Base-by-base conservation (phyloP, 2,888 invertebrate species). In the Xylophagus ater region DNA sequence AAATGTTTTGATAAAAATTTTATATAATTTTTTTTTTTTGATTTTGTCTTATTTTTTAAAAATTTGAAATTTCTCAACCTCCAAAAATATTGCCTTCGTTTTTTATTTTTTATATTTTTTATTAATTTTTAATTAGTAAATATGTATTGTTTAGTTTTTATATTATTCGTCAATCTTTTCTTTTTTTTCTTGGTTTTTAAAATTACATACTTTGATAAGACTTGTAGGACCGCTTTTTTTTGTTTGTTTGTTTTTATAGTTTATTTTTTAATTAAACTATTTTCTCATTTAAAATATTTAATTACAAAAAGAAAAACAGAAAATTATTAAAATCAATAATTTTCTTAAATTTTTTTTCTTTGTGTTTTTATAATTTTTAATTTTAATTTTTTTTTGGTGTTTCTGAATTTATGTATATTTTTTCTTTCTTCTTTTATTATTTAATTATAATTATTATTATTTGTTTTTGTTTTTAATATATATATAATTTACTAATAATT, bases 21-120 rank as follows among this genome's bases (percentile, higher is more conserved):
- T 29, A 15, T 29, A 15, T 15, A 5, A 29, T 13, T 29, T 29
- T 29, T 29, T 29, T 10, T 29, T 10, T 29, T 30, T 14, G n/a
- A n/a, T 33, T 33, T 19, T 6, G 17, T 33, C 5, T 33, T 12
- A 12, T 21, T 34, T 23, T 7, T 13, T 8, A 23, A 12, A 23
- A 23, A 42, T 44, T 45, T 47, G 46, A 46, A 48, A 50, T 51
- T 48, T 40, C 42, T 55, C 52, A 54, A 54, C 53, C 53, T 55
- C 48, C 48, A 51, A 52, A 55, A 53, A 53, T 56, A 55, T 55
- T 56, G 53, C 55, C 54, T 49, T 52, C 48, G 49, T 51, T 48
- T 26, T 24, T 26, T 41, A 34, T 42, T 30, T 30, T 39, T 29
- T 28, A 18, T 25, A 21, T 6, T 21, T 40, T 38, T 37, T 33